These are phyloP conservation scores for Nipponacmea schrenckii DNA, from an alignment of 2,888 invertebrate genomes.

Conservation along the genomic window DNA sequence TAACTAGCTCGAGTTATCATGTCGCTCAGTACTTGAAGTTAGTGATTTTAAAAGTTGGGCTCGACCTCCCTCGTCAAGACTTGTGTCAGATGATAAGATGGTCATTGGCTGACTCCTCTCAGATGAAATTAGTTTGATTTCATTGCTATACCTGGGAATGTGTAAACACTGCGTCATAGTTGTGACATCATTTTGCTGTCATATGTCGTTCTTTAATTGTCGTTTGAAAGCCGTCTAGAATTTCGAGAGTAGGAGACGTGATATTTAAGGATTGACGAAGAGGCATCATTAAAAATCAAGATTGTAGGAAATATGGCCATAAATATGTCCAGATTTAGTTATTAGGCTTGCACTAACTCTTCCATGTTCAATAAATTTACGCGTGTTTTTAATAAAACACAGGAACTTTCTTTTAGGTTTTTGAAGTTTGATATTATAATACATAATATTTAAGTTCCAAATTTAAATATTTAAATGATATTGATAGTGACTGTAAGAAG, in stretches of 20 bases:
- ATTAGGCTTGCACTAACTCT: no score
- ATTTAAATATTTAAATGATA: no score
- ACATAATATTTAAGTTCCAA: no score
- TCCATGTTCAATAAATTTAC: no score
- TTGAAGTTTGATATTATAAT: no score
- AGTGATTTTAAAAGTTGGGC: background rate
- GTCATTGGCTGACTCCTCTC: background rate
- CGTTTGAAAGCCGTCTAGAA: conserved; percentile 2
- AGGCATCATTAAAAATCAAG: conserved; percentile 1
- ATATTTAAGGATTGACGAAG: background rate
- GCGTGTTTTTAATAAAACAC: no score
- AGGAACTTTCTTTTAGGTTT: no score
- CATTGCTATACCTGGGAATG: background rate
- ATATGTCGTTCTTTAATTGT: conserved; percentile 4
- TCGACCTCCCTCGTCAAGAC: background rate
- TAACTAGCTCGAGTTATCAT: no score
- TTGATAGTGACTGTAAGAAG: no score
- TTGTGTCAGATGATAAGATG: conserved; percentile 1
- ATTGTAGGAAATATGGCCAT: background rate
- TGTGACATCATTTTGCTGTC: conserved; percentile 5
- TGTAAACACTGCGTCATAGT: background rate
- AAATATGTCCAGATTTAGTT: background rate
- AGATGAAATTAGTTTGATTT: background rate
- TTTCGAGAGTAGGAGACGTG: background rate
- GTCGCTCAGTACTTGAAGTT: no score